Evolutionary conservation across 2,113 vertebrate genomes (phyloP).

Genomic region (Cettia cetti): DNA sequence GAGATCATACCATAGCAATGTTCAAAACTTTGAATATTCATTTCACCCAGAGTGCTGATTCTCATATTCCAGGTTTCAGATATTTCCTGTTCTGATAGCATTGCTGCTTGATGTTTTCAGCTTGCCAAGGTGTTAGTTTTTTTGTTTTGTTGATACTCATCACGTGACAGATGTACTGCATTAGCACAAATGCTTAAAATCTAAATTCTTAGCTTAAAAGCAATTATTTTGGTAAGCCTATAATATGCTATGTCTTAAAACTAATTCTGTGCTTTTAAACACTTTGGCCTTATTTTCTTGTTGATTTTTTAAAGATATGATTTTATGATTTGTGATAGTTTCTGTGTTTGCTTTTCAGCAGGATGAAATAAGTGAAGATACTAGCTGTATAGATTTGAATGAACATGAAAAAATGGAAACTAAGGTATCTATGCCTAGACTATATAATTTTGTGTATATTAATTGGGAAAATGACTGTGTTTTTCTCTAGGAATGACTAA

Average conservation of each 20-base stretch:
- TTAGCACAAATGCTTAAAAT: background rate
- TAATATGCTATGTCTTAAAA: background rate
- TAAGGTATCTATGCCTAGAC: slow-evolving; percentile 63
- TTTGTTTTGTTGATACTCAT: background rate
- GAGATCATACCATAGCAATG: background rate
- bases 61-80: background rate
- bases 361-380: slow-evolving; percentile 77
- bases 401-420: slow-evolving; percentile 77
- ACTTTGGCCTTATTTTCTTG: background rate
- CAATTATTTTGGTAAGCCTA: background rate
- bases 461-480: background rate
- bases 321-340: background rate
- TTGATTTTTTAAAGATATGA: background rate
- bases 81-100: background rate
- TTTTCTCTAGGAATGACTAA: background rate
- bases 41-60: background rate
- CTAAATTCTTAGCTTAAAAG: background rate
- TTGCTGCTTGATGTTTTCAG: background rate
- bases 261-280: background rate
- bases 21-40: background rate
- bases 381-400: slow-evolving; percentile 75
- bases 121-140: background rate
- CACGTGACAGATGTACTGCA: fast-evolving
- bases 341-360: slow-evolving; percentile 54
- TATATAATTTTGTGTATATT: background rate